These are phyloP conservation scores for Hassar affinis DNA, from an alignment of 2,113 vertebrate species.

Conservation along the genomic window DNA sequence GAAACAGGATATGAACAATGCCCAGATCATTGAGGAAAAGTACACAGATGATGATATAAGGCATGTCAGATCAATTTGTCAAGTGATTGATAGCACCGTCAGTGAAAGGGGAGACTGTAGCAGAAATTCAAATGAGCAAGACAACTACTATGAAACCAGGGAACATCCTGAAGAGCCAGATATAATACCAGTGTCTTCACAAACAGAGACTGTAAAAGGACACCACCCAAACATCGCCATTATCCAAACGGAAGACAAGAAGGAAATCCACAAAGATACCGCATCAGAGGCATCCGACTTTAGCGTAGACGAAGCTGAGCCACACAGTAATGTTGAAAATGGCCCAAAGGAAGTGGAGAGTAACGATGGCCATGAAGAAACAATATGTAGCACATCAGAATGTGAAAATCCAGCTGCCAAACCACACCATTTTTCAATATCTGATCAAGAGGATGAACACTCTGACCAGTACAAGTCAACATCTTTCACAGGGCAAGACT, in stretches of 20 bases:
- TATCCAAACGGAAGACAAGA: background rate
- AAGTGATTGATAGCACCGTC: background rate
- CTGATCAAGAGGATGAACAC: slow-evolving; percentile 2
- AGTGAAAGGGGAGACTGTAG: background rate
- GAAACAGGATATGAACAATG: background rate
- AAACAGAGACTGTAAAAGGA: slow-evolving; percentile 7
- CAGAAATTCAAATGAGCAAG: slow-evolving; percentile 3
- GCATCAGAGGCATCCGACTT: background rate
- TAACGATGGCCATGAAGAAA: slow-evolving; percentile 3
- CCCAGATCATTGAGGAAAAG: slow-evolving; percentile 26
- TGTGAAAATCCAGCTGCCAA: background rate
- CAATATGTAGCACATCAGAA: slow-evolving; percentile 18
- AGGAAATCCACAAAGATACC: background rate
- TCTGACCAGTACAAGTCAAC: background rate
- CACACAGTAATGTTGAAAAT: background rate
- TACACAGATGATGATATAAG: background rate
- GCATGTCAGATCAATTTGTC: slow-evolving; percentile 1
- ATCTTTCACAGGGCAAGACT: background rate
- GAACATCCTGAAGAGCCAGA: slow-evolving; percentile 12
- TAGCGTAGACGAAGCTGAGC: slow-evolving; percentile 12
- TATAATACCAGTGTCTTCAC: background rate
- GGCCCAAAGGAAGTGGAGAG: background rate
- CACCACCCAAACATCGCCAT: background rate
- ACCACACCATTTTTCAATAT: slow-evolving; percentile 1
- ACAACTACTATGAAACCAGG: background rate